Percentiles rank a stretch among this genome's conserved stretches.
phyloP scores from a whole-genome alignment of 2,888 invertebrate genomes.

The Diadromus collaris region DNA sequence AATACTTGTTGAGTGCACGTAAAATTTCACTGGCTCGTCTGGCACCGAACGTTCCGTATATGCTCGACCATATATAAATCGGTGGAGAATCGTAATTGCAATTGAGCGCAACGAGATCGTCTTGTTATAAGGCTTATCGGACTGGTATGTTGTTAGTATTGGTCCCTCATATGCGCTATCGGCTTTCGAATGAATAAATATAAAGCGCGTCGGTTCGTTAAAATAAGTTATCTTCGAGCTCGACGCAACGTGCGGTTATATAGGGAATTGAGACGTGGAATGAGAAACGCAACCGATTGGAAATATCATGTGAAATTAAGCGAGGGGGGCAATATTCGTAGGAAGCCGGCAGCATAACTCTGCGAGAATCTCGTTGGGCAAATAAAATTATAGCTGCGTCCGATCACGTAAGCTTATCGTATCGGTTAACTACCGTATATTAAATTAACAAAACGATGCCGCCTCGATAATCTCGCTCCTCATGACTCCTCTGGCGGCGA shows the following conservation, averaged over 20 bases:
- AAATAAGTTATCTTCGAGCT: slow-evolving; percentile 45
- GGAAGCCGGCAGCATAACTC: slow-evolving; percentile 26
- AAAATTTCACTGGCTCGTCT: neutral
- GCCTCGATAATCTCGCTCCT: slow-evolving; percentile 45
- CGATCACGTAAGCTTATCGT: slow-evolving; percentile 50
- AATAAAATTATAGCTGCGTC: slow-evolving; percentile 50
- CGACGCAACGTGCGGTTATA: slow-evolving; percentile 15
- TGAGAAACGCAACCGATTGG: slow-evolving; percentile 46
- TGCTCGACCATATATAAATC: neutral
- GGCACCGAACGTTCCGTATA: neutral
- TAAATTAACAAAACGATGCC: slow-evolving; percentile 55
- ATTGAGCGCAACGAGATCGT: slow-evolving; percentile 22
- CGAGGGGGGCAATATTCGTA: slow-evolving; percentile 37
- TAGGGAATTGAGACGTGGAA: slow-evolving; percentile 46
- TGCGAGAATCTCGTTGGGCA: slow-evolving; percentile 41
- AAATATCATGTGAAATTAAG: slow-evolving; percentile 54
- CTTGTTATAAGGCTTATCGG: slow-evolving; percentile 24
- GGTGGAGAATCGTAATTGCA: slow-evolving; percentile 26
- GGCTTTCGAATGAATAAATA: slow-evolving; percentile 19
- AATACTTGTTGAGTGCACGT: neutral
- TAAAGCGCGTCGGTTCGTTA: slow-evolving; percentile 49
- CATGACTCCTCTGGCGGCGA: slow-evolving; percentile 11
- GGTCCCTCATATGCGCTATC: neutral
- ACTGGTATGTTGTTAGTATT: neutral
- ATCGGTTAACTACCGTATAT: slow-evolving; percentile 42